These are phyloP conservation scores for Lepilemur septentrionalis DNA, from an alignment of 2,797 vertebrate species.

Conservation along the genomic window DNA sequence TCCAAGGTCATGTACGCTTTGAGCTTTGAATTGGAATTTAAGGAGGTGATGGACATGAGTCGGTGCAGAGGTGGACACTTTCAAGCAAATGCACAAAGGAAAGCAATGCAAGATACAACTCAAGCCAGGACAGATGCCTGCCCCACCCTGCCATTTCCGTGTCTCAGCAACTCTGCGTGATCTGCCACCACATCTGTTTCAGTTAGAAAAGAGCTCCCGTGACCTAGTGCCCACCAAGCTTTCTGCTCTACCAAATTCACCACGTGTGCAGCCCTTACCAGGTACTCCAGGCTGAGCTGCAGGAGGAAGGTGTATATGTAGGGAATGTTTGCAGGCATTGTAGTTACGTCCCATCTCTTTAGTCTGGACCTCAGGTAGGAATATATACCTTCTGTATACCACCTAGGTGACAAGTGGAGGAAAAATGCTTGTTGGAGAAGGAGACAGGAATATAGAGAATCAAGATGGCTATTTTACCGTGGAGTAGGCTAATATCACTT, in stretches of 20 bases:
- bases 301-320: neutral
- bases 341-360: neutral
- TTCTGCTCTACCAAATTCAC: conserved; percentile 16
- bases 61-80: conserved; percentile 52
- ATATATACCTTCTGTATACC: neutral
- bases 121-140: conserved; percentile 54
- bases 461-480: neutral
- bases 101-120: conserved; percentile 50
- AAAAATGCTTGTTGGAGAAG: neutral
- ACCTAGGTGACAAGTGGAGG: neutral
- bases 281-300: neutral
- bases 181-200: conserved; percentile 56
- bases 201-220: conserved; percentile 6
- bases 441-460: neutral
- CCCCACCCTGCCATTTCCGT: conserved; percentile 45
- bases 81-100: conserved; percentile 53
- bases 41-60: conserved; percentile 29
- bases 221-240: conserved; percentile 16
- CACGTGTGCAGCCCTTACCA: neutral
- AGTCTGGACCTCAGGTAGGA: neutral
- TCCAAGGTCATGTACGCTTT: conserved; percentile 45
- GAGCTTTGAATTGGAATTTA: conserved; percentile 50
- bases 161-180: conserved; percentile 39
- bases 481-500: neutral
- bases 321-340: neutral